phyloP scores from a whole-genome alignment of 1,140 invertebrate species.

The Leptinotarsa undecemlineata region DNA sequence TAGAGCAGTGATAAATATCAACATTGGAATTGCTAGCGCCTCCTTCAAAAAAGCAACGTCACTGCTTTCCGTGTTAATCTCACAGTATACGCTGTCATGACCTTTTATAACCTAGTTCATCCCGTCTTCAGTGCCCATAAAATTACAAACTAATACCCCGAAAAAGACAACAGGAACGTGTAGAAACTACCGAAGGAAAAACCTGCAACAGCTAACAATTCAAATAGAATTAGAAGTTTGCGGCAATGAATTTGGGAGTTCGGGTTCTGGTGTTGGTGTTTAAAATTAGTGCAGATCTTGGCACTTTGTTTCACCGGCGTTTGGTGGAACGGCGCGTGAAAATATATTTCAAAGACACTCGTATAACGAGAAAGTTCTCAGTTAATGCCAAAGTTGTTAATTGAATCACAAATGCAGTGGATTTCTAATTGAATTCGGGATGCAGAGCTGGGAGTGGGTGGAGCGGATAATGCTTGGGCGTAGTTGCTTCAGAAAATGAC shows the following conservation, averaged over 20 bases:
- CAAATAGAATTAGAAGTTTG: conserved; percentile 19
- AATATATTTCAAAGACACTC: background rate
- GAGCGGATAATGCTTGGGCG: no score
- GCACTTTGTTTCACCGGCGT: conserved; percentile 13
- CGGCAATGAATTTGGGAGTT: conserved; percentile 13
- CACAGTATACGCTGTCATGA: background rate
- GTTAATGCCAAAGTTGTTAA: conserved; percentile 16
- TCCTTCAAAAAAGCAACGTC: no score
- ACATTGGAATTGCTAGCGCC: no score
- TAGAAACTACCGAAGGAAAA: background rate
- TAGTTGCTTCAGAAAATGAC: no score
- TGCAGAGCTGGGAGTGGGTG: conserved; percentile 6
- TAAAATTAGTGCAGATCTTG: conserved; percentile 17
- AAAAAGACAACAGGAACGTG: background rate
- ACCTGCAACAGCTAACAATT: conserved; percentile 1
- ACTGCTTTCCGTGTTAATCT: no score
- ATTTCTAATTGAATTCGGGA: conserved; percentile 11
- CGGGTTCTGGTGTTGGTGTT: conserved; percentile 17
- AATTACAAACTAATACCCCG: background rate
- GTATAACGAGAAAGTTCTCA: background rate
- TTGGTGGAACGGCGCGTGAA: background rate
- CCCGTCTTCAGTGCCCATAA: background rate
- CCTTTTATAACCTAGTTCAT: background rate
- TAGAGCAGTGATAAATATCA: no score
- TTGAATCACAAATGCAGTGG: conserved; percentile 12